Conservation (phyloP, 2,797 vertebrate species). For the Neopelma chrysocephalum region DNA sequence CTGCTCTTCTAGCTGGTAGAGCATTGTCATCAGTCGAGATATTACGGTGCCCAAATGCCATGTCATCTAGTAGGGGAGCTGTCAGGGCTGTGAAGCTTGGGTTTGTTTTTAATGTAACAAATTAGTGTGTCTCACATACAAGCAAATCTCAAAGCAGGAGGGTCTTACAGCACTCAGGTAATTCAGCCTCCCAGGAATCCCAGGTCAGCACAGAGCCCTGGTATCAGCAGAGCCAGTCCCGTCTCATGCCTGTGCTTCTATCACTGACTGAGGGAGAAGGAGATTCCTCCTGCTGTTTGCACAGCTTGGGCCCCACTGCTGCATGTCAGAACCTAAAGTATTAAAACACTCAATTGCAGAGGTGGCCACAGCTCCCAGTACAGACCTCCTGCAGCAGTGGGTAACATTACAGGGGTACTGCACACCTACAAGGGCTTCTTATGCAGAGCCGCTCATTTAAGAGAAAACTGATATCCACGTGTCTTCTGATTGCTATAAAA, state of each 20-base stretch:
- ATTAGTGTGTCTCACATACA: background rate
- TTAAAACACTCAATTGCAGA: rapidly evolving
- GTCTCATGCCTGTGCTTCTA: rapidly evolving
- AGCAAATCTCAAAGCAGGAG: background rate
- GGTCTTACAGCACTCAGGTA: background rate
- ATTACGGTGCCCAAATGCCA: background rate
- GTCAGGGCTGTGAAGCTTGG: background rate
- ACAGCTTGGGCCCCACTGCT: background rate
- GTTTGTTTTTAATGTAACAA: background rate
- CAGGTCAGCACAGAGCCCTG: background rate
- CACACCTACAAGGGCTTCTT: background rate
- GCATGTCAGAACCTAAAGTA: rapidly evolving
- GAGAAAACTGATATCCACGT: background rate
- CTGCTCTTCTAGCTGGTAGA: background rate
- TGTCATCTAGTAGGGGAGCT: background rate
- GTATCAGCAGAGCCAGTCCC: background rate
- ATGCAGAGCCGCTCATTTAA: background rate
- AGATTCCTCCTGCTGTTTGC: background rate
- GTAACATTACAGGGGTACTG: rapidly evolving
- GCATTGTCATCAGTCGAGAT: background rate
- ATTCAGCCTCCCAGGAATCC: background rate
- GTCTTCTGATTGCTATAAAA: background rate
- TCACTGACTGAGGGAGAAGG: background rate
- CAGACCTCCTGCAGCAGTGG: background rate
- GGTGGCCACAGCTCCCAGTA: background rate